These are phyloP conservation scores for Choreutis nemorana DNA, from an alignment of 2,888 invertebrate species.

Conservation along the genomic window DNA sequence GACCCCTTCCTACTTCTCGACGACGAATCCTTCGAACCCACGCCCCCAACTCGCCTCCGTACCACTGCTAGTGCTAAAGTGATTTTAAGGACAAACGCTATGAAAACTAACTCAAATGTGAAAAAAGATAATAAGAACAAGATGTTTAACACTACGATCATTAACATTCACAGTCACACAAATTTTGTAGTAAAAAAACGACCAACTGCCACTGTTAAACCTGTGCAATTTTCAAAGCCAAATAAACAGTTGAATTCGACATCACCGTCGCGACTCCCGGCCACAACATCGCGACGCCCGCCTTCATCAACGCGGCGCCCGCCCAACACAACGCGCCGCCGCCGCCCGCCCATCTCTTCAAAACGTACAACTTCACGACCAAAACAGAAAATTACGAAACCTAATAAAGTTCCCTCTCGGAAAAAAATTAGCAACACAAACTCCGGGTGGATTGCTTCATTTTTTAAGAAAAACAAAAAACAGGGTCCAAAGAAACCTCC, in stretches of 20 bases:
- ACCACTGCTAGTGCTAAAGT: constrained; percentile 41
- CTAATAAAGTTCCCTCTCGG: too few species aligned
- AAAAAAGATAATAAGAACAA: constrained; percentile 39
- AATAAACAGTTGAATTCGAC: constrained; percentile 16
- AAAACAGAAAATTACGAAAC: constrained; percentile 27
- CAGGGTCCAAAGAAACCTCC: constrained; percentile 29
- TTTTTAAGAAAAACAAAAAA: constrained; percentile 36
- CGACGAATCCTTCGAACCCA: constrained; percentile 37
- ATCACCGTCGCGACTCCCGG: constrained; percentile 19
- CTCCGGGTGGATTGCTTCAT: constrained; percentile 37
- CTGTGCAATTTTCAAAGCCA: constrained; percentile 10
- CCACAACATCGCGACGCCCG: constrained; percentile 23
- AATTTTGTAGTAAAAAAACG: constrained; percentile 47
- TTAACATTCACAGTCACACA: constrained; percentile 55
- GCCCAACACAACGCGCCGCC: constrained; percentile 17
- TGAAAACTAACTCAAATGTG: constrained; percentile 42
- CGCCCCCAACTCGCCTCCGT: constrained; percentile 22
- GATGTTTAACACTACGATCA: constrained; percentile 45
- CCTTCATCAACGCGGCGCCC: constrained; percentile 15
- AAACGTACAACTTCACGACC: constrained; percentile 11
- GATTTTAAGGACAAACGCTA: constrained; percentile 32
- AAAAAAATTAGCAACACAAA: too few species aligned
- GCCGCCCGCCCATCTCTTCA: constrained; percentile 13
- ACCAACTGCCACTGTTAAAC: constrained; percentile 11
- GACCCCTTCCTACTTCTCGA: constrained; percentile 44